These are phyloP conservation scores for Antrozous pallidus DNA, from an alignment of 2,797 vertebrate genomes.

Conservation along the genomic window DNA sequence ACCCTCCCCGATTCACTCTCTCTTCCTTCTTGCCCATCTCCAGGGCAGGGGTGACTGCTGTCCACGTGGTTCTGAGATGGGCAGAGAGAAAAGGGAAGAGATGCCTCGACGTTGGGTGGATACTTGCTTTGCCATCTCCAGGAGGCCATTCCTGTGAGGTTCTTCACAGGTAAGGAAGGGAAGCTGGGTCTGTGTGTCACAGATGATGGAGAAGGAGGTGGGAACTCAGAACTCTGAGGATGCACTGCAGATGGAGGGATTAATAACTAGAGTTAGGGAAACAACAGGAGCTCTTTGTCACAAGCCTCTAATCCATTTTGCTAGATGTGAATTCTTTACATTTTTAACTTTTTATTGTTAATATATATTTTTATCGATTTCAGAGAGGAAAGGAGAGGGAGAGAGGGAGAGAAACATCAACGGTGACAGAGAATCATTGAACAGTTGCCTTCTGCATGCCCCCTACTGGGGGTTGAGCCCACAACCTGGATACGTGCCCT, in stretches of 20 bases:
- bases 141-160: neutral
- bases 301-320: neutral
- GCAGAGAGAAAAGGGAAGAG: neutral
- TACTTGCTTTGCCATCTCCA: neutral
- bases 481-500: too few relatives aligned
- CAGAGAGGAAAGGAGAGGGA: too few relatives aligned
- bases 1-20: neutral
- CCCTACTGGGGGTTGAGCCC: too few relatives aligned
- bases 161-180: neutral
- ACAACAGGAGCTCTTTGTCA: neutral
- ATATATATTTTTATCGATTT: too few relatives aligned
- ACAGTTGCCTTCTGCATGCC: too few relatives aligned
- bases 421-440: too few relatives aligned
- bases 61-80: fast-evolving
- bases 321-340: too few relatives aligned
- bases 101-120: neutral
- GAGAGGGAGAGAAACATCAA: too few relatives aligned
- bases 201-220: neutral
- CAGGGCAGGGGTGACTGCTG: neutral
- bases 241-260: neutral
- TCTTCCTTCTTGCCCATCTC: neutral
- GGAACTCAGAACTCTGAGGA: neutral
- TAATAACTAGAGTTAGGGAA: neutral
- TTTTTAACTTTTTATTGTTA: too few relatives aligned
- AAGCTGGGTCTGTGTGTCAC: neutral